Conservation (phyloP, 2,113 vertebrate genomes). For the Rattus rattus region DNA sequence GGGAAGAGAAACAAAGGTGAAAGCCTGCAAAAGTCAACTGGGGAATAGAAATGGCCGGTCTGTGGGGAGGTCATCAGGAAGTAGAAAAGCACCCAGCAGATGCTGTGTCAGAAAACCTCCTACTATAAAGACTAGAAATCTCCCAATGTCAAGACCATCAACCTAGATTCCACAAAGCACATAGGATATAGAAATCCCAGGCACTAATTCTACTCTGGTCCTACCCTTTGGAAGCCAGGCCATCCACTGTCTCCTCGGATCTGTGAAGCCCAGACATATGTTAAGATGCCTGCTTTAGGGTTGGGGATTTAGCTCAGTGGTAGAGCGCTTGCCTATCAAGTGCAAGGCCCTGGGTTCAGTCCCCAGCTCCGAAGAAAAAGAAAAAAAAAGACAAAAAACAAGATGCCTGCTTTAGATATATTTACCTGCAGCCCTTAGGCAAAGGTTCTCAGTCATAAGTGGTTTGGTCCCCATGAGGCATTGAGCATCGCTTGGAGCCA, state of each 20-base stretch:
- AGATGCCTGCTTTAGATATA: not conserved
- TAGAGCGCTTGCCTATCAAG: too few relatives aligned
- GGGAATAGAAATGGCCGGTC: not conserved
- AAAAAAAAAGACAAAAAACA: too few relatives aligned
- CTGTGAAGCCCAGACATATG: not conserved
- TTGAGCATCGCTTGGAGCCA: not conserved
- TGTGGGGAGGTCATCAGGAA: not conserved
- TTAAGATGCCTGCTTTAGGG: not conserved
- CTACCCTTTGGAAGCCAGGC: not conserved
- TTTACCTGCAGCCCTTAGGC: not conserved
- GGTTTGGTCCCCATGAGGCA: not conserved
- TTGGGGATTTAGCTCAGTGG: too few relatives aligned
- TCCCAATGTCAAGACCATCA: not conserved
- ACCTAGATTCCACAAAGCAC: not conserved
- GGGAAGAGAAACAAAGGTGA: not conserved
- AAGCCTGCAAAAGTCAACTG: not conserved
- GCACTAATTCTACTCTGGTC: not conserved
- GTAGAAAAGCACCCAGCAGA: not conserved
- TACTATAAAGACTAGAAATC: not conserved
- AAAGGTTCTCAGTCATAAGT: not conserved
- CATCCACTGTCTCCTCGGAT: too few relatives aligned
- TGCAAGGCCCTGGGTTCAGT: too few relatives aligned
- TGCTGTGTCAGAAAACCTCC: not conserved
- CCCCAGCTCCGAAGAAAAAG: too few relatives aligned
- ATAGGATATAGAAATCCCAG: not conserved